phyloP scores from a whole-genome alignment of 2,113 vertebrate species.

The Carassius auratus region DNA sequence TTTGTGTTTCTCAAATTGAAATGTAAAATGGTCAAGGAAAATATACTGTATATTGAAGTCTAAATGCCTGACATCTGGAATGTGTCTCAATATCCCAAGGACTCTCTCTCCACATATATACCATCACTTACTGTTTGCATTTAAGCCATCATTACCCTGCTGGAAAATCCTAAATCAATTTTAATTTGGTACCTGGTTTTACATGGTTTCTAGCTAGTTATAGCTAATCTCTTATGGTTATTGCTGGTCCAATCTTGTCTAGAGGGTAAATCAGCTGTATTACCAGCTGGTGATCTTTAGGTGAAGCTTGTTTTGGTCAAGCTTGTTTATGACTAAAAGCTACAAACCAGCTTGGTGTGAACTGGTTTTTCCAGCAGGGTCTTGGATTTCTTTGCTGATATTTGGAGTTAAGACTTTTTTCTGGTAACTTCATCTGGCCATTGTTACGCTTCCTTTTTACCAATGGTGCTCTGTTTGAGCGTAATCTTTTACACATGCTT shows the following conservation, averaged over 20 bases:
- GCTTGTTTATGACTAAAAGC: neutral
- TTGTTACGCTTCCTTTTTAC: neutral
- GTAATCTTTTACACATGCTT: neutral
- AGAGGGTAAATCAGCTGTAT: neutral
- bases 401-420: neutral
- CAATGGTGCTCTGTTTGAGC: neutral
- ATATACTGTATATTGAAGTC: neutral
- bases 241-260: neutral
- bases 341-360: neutral
- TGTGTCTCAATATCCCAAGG: constrained; percentile 5
- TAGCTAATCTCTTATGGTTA: neutral
- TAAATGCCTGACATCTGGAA: constrained; percentile 13
- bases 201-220: neutral
- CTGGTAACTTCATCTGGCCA: neutral
- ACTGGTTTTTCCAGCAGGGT: neutral
- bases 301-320: neutral
- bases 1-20: neutral
- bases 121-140: neutral
- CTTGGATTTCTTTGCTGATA: neutral
- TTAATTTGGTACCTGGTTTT: neutral
- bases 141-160: constrained; percentile 6
- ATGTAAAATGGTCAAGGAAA: neutral
- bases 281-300: neutral
- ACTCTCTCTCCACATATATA: neutral
- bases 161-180: neutral